Base-by-base conservation (phyloP, 2,113 vertebrate species). In the Psammodynastes pulverulentus region DNA sequence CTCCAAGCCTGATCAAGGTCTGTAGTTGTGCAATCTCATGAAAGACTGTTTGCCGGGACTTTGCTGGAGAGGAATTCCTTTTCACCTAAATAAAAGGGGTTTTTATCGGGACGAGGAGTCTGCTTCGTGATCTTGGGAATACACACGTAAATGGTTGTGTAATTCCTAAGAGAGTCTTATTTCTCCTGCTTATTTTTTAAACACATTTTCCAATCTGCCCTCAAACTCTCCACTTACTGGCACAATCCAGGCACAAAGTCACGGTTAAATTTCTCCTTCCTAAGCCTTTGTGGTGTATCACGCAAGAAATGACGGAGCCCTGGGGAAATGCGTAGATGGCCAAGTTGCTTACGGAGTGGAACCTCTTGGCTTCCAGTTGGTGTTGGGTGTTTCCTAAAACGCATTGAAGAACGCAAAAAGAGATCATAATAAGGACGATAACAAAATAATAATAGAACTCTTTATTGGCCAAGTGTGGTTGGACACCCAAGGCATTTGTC, bases 341-440 rank as follows among this genome's bases (percentile, higher is more conserved):
- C 84, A 98, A 89, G 0, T 1, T 93, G 94, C 97, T 98, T 93
- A 90, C 96, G 0, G 96, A 94, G 52, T 94, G 96, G 91, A 96
- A 98, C 45, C 93, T 97, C 92, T 96, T 96, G 0, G n/a, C 54
- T 93, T 96, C 96, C 89, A 95, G 93, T 23, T 53, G 79, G 92
- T 97, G 95, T 46, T 91, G 91, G 2, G 90, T 95, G 91, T 96
- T 91, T 84, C 98, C 98, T 98, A 48, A 3, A 5, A 24, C 58
- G 0, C 45, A 86, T 56, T 26, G 29, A 53, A 13, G 43, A 21
- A 48, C 15, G 53, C 26, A 45, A 49, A 29, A 26, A 19, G 34
- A 84, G 19, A 62, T 4, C 29, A 62, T 62, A 26, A 62, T 29
- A 0, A 62, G 0, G 19, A 54, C 2, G 19, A 54, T 17, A 17